A percentile compares a stretch with the other conserved stretches of the same genome.
These are phyloP conservation scores for Cantharis nigra DNA, from an alignment of 2,888 invertebrate species.

Conservation along the genomic window DNA sequence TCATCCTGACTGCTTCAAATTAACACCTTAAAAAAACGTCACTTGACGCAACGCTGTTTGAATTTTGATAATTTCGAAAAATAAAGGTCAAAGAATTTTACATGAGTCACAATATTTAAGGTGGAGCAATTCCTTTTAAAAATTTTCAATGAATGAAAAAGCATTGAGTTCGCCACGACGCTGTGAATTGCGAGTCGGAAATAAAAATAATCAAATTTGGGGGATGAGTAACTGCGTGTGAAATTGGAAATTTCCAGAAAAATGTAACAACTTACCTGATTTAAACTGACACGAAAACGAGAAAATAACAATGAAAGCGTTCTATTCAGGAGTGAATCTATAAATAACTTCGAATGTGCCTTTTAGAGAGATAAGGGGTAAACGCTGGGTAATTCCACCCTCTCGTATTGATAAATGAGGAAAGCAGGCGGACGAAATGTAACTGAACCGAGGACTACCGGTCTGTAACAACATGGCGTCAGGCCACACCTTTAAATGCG, in stretches of 20 bases:
- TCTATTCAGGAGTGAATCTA: slow-evolving; percentile 34
- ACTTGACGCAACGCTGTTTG: neutral
- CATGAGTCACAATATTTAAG: neutral
- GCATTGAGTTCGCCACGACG: no score
- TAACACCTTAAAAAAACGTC: neutral
- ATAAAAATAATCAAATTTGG: neutral
- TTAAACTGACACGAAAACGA: neutral
- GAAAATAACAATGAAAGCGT: neutral
- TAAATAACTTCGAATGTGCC: slow-evolving; percentile 43
- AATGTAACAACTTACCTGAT: neutral
- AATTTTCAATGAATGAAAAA: neutral
- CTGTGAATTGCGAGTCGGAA: neutral
- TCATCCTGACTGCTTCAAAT: neutral
- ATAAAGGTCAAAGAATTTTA: neutral
- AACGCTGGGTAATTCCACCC: slow-evolving; percentile 43
- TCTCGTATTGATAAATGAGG: slow-evolving; percentile 44
- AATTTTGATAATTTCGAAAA: neutral
- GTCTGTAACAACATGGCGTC: slow-evolving; percentile 54
- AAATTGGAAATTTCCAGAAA: neutral
- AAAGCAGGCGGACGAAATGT: slow-evolving; percentile 33
- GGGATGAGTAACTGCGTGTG: neutral
- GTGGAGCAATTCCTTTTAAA: neutral
- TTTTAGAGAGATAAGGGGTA: slow-evolving; percentile 29
- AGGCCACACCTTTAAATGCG: slow-evolving; percentile 56
- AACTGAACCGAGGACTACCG: slow-evolving; percentile 26